These are phyloP conservation scores for Saturnia japonica DNA, from an alignment of 2,888 invertebrate species.

Conservation along the genomic window DNA sequence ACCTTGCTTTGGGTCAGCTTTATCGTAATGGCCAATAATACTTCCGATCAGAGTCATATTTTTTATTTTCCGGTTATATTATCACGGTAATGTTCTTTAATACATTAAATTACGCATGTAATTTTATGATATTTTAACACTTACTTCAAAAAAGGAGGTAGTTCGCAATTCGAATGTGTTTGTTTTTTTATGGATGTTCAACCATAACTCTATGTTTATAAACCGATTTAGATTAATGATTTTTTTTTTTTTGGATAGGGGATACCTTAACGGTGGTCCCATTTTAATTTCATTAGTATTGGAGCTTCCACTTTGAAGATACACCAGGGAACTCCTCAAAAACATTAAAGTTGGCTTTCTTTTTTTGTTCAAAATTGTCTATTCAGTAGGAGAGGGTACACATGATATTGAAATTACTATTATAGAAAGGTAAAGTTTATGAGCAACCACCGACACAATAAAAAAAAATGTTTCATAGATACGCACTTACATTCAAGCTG, in stretches of 20 bases:
- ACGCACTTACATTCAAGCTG: not conserved
- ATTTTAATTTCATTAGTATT: too few relatives aligned
- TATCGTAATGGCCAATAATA: constrained; percentile 39
- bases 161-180: too few relatives aligned
- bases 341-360: too few relatives aligned
- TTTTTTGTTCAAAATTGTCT: too few relatives aligned
- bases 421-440: not conserved
- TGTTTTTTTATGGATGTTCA: too few relatives aligned
- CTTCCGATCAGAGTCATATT: constrained; percentile 39
- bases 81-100: not conserved
- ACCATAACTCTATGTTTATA: too few relatives aligned
- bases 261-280: too few relatives aligned
- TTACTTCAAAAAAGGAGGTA: too few relatives aligned
- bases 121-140: not conserved
- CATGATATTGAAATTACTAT: not conserved
- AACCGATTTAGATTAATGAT: too few relatives aligned
- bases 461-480: not conserved
- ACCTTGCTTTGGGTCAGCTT: constrained; percentile 58
- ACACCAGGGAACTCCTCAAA: too few relatives aligned
- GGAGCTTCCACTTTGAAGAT: too few relatives aligned
- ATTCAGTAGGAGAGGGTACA: not conserved
- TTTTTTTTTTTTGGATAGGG: too few relatives aligned
- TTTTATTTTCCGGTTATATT: constrained; percentile 8
- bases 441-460: not conserved
- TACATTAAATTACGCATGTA: not conserved